Base-by-base conservation (phyloP, 2,113 vertebrate genomes). In the Plestiodon gilberti region DNA sequence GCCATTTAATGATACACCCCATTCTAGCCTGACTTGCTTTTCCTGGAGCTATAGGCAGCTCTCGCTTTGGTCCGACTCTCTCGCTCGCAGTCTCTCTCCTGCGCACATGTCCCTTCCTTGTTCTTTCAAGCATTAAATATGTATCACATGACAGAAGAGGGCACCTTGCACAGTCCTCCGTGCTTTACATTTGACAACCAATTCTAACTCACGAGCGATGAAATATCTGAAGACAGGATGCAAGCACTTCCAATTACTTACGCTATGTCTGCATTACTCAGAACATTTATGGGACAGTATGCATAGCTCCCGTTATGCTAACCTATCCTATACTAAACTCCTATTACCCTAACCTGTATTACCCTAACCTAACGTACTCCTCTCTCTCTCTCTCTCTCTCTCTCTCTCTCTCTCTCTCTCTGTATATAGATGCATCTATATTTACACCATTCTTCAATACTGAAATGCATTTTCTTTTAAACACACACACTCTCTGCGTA, bases 61-160 rank as follows among this genome's bases (percentile, higher is more conserved):
- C 33, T 0, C 30, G 73, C 74, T 84, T 57, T 73, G 79, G 25
- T n/a, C 18, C 33, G 28, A 48, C 30, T 5, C 70, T 89, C 78
- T 18, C 5, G 84, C 76, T 22, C 11, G 20, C 86, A 77, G 23
- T 52, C 79, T 40, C 43, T 52, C 65, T 78, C 84, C 75, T 33
- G 82, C 28, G 89, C 91, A 87, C 87, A 83, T 91, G 90, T 75
- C 90, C 85, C 91, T 78, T 89, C 52, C 93, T 52, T 83, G 91
- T 86, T 92, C 94, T 95, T 89, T 87, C 90, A 81, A 89, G 95
- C 94, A 89, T 94, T 95, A 93, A 92, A 93, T 89, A 90, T 43
- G 89, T 82, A 89, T 80, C 94, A 90, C 93, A 90, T 91, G 94
- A 95, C 94, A 94, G 95, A 94, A 91, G 73, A 92, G 94, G 95